Base-by-base conservation (phyloP, 2,113 vertebrate species). In the Shinisaurus crocodilurus region DNA sequence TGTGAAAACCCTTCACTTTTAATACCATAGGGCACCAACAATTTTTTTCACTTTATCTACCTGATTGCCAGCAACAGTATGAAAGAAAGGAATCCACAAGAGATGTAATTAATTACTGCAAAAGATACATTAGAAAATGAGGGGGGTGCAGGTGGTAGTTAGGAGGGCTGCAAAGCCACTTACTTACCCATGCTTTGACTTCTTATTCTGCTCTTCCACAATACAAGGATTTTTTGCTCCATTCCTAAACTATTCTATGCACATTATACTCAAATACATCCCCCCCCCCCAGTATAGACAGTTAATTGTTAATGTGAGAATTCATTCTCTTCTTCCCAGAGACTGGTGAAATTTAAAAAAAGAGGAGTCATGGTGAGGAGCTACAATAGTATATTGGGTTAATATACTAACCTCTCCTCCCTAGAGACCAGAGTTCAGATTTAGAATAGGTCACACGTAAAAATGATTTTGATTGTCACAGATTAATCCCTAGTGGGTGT, bases 1-100 rank as follows among this genome's bases (percentile, higher is more conserved):
- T 96, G 89, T 96, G 95, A 96, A 97, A 96, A 94, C 96, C 96
- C 97, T 97, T 97, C 97, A 96, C 95, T 96, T 95, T 91, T 94
- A 97, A 96, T 96, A 97, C 96, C 95, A 95, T 82, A 90, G 95
- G 96, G 96, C 96, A 96, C 96, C 92, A 93, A 89, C 10, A 37
- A 23, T 88, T 92, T 96, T 95, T 94, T 93, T 43, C 92, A 91
- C 94, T 96, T 96, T 94, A 94, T 92, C 96, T 95, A 96, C 94
- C 94, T 97, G 97, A 96, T 94, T 95, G 95, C 94, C 92, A 92
- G 92, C 40, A 93, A 96, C 89, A 90, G 91, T 93, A 88, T 84
- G 92, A 95, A 93, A 94, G 92, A 91, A 93, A 93, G 92, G 74
- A 92, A 92, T 90, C 90, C 95, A 89, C 91, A 65, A n/a, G 93